Conservation (phyloP, 2,113 vertebrate species). For the Osmerus mordax region DNA sequence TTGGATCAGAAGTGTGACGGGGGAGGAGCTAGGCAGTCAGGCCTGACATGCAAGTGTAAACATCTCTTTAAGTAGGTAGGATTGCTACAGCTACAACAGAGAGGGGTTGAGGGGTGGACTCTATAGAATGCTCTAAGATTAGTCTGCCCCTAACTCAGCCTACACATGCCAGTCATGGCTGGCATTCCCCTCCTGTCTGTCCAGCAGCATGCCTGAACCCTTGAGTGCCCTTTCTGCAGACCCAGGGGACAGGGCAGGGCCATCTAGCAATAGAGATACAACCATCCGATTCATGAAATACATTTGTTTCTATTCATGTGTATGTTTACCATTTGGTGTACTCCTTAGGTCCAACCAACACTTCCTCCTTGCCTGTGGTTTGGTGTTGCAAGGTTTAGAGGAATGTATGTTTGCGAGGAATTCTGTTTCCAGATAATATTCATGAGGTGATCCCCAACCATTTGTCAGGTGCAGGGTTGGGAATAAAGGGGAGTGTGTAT, state of each 20-base stretch:
- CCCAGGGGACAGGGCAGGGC: constrained; percentile 22
- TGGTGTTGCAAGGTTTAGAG: no score
- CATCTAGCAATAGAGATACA: constrained; percentile 28
- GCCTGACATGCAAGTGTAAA: constrained; percentile 49
- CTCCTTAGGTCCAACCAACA: no score
- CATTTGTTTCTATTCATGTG: background rate
- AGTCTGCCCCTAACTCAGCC: constrained; percentile 54
- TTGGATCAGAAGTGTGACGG: background rate
- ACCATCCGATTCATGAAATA: background rate
- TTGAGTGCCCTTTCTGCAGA: constrained; percentile 25
- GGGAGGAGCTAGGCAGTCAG: background rate
- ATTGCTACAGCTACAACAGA: constrained; percentile 31
- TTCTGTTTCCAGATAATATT: constrained; percentile 50
- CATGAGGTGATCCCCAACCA: constrained; percentile 67
- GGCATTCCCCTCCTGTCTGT: constrained; percentile 51
- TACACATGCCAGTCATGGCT: constrained; percentile 56
- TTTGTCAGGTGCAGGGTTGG: constrained; percentile 66
- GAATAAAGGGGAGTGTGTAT: constrained; percentile 68
- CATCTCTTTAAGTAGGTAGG: constrained; percentile 33
- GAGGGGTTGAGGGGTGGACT: constrained; percentile 31
- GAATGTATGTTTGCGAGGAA: constrained; percentile 38
- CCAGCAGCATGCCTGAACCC: constrained; percentile 43
- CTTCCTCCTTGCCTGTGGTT: no score
- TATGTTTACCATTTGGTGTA: no score
- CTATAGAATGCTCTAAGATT: constrained; percentile 66